phyloP scores from a whole-genome alignment of 1,140 invertebrate species.

The Euglossa dilemma region DNA sequence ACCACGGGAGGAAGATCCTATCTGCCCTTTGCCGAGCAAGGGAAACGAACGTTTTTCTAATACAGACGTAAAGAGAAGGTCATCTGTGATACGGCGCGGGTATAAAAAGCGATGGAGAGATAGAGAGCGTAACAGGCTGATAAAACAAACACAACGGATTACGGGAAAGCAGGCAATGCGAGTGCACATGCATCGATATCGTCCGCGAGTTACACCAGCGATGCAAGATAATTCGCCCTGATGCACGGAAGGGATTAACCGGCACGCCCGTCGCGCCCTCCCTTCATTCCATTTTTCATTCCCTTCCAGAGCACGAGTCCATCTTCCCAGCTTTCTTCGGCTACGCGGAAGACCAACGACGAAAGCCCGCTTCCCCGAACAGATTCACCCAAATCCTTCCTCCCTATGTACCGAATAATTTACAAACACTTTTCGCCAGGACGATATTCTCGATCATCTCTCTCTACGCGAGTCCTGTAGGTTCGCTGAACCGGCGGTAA shows the following conservation, averaged over 20 bases:
- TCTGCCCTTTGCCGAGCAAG: not conserved
- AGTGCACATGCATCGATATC: slow-evolving; percentile 13
- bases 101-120: slow-evolving; percentile 7
- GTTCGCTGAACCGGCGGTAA: not conserved
- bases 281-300: slow-evolving; percentile 30
- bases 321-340: not conserved
- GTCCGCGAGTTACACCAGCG: not conserved
- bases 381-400: not conserved
- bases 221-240: slow-evolving; percentile 39
- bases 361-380: not conserved
- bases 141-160: slow-evolving; percentile 42
- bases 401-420: not conserved
- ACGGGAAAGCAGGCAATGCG: slow-evolving; percentile 36
- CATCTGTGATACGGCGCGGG: not conserved
- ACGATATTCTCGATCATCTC: not conserved
- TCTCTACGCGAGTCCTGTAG: not conserved
- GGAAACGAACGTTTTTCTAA: not conserved
- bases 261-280: not conserved
- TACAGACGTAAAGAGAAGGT: not conserved
- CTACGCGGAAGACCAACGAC: not conserved
- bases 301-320: not conserved
- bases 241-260: slow-evolving; percentile 47
- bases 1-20: not conserved
- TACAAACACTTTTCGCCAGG: not conserved
- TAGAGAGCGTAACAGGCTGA: not conserved